phyloP scores from a whole-genome alignment of 2,797 vertebrate species.

The Acridotheres tristis region DNA sequence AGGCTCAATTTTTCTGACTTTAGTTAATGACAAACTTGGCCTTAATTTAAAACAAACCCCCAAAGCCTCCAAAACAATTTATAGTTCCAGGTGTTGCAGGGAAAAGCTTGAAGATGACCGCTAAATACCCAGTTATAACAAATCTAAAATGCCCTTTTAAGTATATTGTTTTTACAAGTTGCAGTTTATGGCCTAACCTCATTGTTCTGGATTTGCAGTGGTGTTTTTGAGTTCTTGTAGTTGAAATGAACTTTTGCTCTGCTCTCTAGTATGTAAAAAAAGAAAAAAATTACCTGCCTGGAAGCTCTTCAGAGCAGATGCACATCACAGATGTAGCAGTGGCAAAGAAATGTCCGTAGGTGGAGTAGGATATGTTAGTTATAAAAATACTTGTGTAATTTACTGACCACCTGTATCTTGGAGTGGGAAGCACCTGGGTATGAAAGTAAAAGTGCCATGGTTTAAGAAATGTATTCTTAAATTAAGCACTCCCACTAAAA shows the following conservation, averaged over 20 bases:
- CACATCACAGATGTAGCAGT: not conserved
- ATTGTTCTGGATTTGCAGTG: not conserved
- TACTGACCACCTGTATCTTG: not conserved
- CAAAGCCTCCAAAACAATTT: not conserved
- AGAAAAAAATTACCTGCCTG: not conserved
- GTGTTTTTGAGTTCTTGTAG: not conserved
- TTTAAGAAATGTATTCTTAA: not conserved
- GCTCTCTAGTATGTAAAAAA: not conserved
- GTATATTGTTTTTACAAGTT: not conserved
- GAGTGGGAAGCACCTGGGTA: not conserved
- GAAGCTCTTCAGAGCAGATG: not conserved
- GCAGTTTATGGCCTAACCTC: not conserved
- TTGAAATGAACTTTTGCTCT: not conserved
- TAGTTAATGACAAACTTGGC: not conserved
- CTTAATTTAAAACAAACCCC: not conserved
- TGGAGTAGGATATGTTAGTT: not conserved
- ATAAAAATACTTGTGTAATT: not conserved
- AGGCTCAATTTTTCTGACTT: not conserved
- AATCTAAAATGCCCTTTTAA: not conserved
- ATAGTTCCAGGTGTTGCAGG: not conserved
- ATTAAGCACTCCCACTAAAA: not conserved
- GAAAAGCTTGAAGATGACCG: not conserved
- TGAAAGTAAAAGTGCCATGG: not conserved
- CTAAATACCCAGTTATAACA: not conserved
- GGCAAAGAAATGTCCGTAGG: not conserved